A percentile compares a stretch with the other conserved stretches of the same genome.
Conservation (phyloP, 2,888 invertebrate species). For the Nemurella pictetii region DNA sequence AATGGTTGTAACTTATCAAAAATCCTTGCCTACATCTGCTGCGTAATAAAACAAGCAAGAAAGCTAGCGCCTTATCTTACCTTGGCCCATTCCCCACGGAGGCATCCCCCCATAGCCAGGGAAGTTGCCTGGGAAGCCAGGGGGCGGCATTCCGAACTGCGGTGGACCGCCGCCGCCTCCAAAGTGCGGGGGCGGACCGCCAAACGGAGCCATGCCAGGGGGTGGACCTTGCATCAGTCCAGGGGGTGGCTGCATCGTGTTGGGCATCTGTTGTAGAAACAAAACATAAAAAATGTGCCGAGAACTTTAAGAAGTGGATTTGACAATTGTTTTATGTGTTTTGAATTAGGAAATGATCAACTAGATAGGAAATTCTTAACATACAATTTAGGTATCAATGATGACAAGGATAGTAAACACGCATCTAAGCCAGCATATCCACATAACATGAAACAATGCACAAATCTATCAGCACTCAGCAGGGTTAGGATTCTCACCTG, state of each 20-base stretch:
- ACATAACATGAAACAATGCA: no score
- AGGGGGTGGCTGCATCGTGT: conserved; percentile 45
- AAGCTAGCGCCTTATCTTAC: not conserved
- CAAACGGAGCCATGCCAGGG: conserved; percentile 46
- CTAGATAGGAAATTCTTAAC: no score
- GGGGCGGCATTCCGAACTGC: conserved; percentile 72
- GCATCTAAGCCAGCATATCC: not conserved
- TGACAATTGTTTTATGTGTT: no score
- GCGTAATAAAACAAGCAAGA: no score
- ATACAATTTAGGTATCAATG: no score
- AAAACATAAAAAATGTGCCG: no score
- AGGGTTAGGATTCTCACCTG: conserved; percentile 49
- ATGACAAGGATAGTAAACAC: no score
- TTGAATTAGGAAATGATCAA: no score
- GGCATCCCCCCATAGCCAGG: conserved; percentile 52
- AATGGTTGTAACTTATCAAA: no score
- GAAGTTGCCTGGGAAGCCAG: conserved; percentile 57
- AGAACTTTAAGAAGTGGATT: no score
- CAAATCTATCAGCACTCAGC: no score
- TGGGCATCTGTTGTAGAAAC: conserved; percentile 42
- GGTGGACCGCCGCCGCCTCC: conserved; percentile 50
- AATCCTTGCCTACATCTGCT: no score
- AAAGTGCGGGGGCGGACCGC: conserved; percentile 48
- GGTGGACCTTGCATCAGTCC: conserved; percentile 44
- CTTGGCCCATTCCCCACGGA: conserved; percentile 49